Percentiles rank a stretch among this genome's conserved stretches.
Conservation (phyloP, 2,888 invertebrate species). For the Dolomedes plantarius region DNA sequence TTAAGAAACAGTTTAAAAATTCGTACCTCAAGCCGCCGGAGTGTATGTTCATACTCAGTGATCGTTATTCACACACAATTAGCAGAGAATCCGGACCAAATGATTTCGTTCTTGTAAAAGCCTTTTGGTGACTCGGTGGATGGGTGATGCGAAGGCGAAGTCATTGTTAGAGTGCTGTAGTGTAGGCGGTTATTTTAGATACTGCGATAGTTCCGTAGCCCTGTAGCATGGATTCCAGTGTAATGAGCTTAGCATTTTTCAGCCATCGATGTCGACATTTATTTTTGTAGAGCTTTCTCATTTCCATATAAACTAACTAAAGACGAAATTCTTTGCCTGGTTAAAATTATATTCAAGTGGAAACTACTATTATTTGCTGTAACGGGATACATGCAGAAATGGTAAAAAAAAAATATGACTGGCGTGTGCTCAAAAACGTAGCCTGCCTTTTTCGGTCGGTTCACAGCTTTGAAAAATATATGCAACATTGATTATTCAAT, state of each 20-base stretch:
- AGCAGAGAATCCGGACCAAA: not conserved
- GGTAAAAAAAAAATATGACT: not conserved
- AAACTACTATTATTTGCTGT: not conserved
- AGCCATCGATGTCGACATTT: conserved; percentile 67
- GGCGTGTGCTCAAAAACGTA: not conserved
- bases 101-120: not conserved
- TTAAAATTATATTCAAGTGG: not conserved
- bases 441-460: not conserved
- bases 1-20: too few species aligned
- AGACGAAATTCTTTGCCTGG: not conserved
- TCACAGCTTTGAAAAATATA: too few species aligned
- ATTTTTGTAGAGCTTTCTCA: conserved; percentile 67
- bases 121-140: conserved; percentile 20
- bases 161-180: conserved; percentile 68
- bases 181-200: conserved; percentile 67
- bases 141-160: conserved; percentile 22
- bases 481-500: too few species aligned
- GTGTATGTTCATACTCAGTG: not conserved
- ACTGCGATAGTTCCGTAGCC: conserved; percentile 64
- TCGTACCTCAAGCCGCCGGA: too few species aligned
- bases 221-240: conserved; percentile 66
- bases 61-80: not conserved
- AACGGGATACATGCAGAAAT: not conserved
- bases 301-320: conserved; percentile 43
- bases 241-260: conserved; percentile 71